Evolutionary conservation across 92 coral and sea anemone genomes (phyloP).

Genomic region (Paramuricea clavata): DNA sequence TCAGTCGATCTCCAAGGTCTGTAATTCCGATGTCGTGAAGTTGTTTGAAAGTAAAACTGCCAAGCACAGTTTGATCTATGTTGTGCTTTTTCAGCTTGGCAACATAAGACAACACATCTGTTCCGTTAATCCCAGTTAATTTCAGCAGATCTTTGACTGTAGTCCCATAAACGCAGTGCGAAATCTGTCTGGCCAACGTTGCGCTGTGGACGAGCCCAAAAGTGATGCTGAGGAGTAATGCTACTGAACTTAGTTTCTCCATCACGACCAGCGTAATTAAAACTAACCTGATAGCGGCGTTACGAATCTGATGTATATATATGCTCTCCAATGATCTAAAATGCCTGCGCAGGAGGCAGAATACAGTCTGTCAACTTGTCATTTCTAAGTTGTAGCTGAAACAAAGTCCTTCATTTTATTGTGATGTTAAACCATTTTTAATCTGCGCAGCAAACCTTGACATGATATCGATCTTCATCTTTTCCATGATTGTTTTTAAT

Average conservation of each 20-base stretch:
- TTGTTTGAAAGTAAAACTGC: slow-evolving; percentile 54
- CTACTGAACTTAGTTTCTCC: not conserved
- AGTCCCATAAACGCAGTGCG: slow-evolving; percentile 21
- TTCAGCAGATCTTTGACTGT: slow-evolving; percentile 45
- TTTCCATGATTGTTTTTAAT: too few relatives aligned
- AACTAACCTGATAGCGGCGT: too few relatives aligned
- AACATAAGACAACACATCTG: slow-evolving; percentile 17
- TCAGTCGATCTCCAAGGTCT: slow-evolving; percentile 70
- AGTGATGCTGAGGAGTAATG: not conserved
- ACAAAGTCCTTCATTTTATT: too few relatives aligned
- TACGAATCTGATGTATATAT: too few relatives aligned
- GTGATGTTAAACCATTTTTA: too few relatives aligned
- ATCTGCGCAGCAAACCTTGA: too few relatives aligned
- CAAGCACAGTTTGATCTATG: slow-evolving; percentile 67
- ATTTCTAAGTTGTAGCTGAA: too few relatives aligned
- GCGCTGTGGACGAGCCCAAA: not conserved
- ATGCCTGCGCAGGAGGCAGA: too few relatives aligned
- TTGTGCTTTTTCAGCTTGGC: slow-evolving; percentile 50
- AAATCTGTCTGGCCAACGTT: not conserved
- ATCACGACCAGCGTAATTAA: not conserved
- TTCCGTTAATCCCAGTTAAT: slow-evolving; percentile 62
- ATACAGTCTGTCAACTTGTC: too few relatives aligned
- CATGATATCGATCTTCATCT: too few relatives aligned
- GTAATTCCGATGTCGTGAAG: slow-evolving; percentile 68
- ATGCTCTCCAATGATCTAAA: too few relatives aligned